These are phyloP conservation scores for Chlamydotis undulata DNA, from an alignment of 2,113 vertebrate species.

Conservation along the genomic window DNA sequence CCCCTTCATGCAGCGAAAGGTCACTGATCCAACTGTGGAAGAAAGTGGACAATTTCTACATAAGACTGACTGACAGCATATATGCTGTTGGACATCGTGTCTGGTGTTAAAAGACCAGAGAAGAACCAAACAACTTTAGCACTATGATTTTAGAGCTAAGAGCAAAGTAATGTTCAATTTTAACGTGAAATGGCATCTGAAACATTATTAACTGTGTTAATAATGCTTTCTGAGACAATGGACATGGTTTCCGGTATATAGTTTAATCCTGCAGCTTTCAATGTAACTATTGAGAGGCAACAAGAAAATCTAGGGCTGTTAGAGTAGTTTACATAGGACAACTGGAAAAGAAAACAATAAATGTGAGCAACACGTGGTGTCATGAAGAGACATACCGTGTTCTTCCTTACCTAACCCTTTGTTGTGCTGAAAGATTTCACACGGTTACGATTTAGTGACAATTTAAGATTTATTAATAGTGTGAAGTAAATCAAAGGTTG, in stretches of 20 bases:
- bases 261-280: background rate
- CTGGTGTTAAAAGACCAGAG: background rate
- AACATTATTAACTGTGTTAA: background rate
- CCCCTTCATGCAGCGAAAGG: slow-evolving; percentile 34
- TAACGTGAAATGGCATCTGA: background rate
- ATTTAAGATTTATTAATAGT: no score
- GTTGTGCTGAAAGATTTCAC: no score
- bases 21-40: slow-evolving; percentile 19
- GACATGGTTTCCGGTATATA: background rate
- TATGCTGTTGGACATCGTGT: background rate
- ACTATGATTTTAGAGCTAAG: background rate
- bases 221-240: background rate
- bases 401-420: background rate
- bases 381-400: rapidly evolving
- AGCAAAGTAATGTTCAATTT: background rate
- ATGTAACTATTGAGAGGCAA: background rate
- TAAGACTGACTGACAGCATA: slow-evolving; percentile 60
- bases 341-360: background rate
- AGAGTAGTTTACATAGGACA: background rate
- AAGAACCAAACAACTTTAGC: background rate
- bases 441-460: no score
- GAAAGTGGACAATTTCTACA: slow-evolving; percentile 32
- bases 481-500: no score
- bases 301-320: background rate
- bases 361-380: rapidly evolving